Evolutionary conservation across 2,888 invertebrate genomes (phyloP), one percentile per base, ranked within the genome.

Genomic region (Synanthedon tipuliformis): DNA sequence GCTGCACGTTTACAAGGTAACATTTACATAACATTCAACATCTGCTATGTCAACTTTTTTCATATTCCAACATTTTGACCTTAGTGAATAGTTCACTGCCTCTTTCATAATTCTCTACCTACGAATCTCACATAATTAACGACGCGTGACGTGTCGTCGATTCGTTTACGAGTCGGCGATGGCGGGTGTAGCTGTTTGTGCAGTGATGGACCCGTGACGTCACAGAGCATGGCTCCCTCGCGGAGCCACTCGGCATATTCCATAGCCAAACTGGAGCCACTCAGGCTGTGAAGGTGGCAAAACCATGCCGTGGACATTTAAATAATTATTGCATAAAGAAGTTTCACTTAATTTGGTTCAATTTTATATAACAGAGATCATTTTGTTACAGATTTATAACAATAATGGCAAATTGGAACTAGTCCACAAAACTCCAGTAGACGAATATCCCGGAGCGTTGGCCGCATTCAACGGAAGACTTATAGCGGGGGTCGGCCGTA

Each of bases 391-490:
- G 49, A 49, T 49, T 16, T 49, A 49, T 7, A 92, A 93, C 71
- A 93, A 92, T 54, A 95, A 97, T 50, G 94, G 95, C 8, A 92
- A 92, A 65, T 80, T 99, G 53, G 98, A 99, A 70, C 89, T 99
- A 53, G 86, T 98, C 18, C 99, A 99, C 82, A 94, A 96, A 72
- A 99, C 99, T 0, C 91, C 93, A 4, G 90, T 97, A 3, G 98
- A 98, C 65, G 98, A 98, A 71, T 93, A 96, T 52, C 97, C 97
- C 0, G 91, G 93, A 13, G 96, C 97, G 0, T 87, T 98, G 52
- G 96, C 95, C 60, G 89, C 94, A 0, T 97, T 97, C 73, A 97
- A 98, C 69, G 99, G 99, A 0, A 90, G 95, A 58, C 90, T 98
- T 0, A 77, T 99, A 27, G 95, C 96, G 0, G 98, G 98, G 0